phyloP scores from a whole-genome alignment of 2,888 invertebrate genomes.

The Drosophila mimica region DNA sequence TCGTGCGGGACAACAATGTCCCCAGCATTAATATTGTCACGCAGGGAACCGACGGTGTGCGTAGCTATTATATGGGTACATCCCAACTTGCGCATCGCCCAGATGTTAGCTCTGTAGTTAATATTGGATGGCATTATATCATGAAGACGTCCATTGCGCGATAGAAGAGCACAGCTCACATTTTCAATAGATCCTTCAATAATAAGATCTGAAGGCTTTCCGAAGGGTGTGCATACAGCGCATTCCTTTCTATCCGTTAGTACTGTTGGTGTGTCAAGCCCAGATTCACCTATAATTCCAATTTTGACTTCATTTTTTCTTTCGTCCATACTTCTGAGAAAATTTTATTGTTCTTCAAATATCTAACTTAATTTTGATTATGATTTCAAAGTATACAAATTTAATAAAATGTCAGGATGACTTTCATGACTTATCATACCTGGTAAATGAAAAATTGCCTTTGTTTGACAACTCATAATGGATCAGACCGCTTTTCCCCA shows the following conservation, averaged over 20 bases:
- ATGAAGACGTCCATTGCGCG: slow-evolving; percentile 89
- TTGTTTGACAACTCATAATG: not conserved
- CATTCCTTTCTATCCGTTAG: slow-evolving; percentile 89
- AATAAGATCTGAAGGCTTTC: slow-evolving; percentile 92
- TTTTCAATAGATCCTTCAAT: slow-evolving; percentile 91
- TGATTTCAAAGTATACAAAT: not conserved
- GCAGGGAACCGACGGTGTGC: slow-evolving; percentile 95
- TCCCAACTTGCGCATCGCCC: slow-evolving; percentile 93
- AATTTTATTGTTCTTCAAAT: slow-evolving; percentile 43
- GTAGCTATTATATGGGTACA: slow-evolving; percentile 96
- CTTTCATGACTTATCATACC: not conserved
- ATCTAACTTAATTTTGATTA: slow-evolving; percentile 1
- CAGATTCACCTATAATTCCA: slow-evolving; percentile 98
- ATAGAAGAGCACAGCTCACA: slow-evolving; percentile 90
- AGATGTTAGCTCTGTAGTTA: slow-evolving; percentile 98
- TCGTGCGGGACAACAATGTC: slow-evolving; percentile 94
- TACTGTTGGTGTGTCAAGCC: slow-evolving; percentile 93
- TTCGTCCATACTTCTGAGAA: slow-evolving; percentile 35
- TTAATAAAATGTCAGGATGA: not conserved
- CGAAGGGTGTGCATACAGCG: slow-evolving; percentile 91
- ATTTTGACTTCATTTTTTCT: slow-evolving; percentile 87
- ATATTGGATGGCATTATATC: slow-evolving; percentile 93
- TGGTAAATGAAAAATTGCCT: not conserved
- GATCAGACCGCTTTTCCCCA: not conserved
- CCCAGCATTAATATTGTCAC: slow-evolving; percentile 93